Evolutionary conservation across 2,888 invertebrate genomes (phyloP).

Genomic region (Leuctra nigra): DNA sequence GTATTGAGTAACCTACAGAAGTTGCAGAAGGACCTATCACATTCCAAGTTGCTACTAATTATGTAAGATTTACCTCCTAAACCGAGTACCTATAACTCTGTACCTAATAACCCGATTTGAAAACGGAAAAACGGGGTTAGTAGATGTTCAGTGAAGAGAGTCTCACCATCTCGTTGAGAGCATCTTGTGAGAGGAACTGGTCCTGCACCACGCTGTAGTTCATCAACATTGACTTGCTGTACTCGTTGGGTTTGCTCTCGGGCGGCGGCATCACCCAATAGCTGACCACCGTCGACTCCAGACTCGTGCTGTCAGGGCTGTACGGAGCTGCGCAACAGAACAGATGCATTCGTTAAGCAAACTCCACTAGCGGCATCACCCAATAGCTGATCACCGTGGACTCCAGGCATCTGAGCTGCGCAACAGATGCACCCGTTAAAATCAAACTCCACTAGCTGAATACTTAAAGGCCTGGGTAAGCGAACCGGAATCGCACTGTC

Average conservation of each 20-base stretch:
- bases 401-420: no score
- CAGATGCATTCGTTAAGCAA: no score
- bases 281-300: slow-evolving; percentile 76
- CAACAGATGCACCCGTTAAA: no score
- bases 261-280: slow-evolving; percentile 97
- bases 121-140: neutral
- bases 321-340: slow-evolving; percentile 71
- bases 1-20: no score
- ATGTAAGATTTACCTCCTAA: slow-evolving; percentile 1
- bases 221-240: slow-evolving; percentile 86
- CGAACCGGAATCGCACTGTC: no score
- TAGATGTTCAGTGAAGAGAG: no score
- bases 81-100: neutral
- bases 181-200: slow-evolving; percentile 68
- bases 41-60: no score
- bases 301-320: slow-evolving; percentile 67
- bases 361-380: slow-evolving; percentile 94
- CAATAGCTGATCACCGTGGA: slow-evolving; percentile 84
- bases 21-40: no score
- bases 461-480: no score
- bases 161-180: slow-evolving; percentile 72
- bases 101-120: no score
- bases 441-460: no score
- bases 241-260: slow-evolving; percentile 85
- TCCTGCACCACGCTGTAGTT: slow-evolving; percentile 81